Evolutionary conservation across 2,797 vertebrate genomes (phyloP).

Genomic region (Catostomus latipinnis): DNA sequence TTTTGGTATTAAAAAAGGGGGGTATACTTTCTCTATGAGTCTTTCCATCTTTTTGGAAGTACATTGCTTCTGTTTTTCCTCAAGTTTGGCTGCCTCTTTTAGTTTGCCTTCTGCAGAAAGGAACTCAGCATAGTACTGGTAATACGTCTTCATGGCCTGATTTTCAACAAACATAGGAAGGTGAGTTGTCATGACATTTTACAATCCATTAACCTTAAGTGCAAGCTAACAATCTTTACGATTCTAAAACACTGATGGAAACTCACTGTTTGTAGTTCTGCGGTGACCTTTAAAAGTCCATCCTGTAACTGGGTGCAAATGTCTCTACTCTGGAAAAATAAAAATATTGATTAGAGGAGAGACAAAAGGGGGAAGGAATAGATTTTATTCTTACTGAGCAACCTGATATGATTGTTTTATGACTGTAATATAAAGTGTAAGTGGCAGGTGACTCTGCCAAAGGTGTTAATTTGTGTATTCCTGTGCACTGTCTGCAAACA

Average conservation of each 20-base stretch:
- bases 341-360: not conserved
- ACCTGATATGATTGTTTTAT: not conserved
- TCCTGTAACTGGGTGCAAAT: conserved; percentile 85
- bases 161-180: conserved; percentile 13
- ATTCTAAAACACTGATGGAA: not conserved
- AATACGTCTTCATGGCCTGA: conserved; percentile 86
- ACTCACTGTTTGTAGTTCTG: conserved; percentile 84
- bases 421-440: not conserved
- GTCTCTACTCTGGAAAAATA: conserved; percentile 83
- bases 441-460: not conserved
- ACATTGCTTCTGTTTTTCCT: conserved; percentile 84
- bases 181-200: not conserved
- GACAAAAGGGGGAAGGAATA: not conserved
- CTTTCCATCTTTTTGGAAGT: conserved; percentile 84
- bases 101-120: conserved; percentile 84
- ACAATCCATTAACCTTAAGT: not conserved
- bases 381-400: not conserved
- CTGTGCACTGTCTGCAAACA: not conserved
- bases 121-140: conserved; percentile 81
- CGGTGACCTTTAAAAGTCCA: conserved; percentile 83
- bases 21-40: conserved; percentile 85
- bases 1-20: not conserved
- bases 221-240: not conserved
- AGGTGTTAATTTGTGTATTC: not conserved
- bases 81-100: conserved; percentile 85